These are phyloP conservation scores for Strigamia maritima DNA, from an alignment of 2,888 invertebrate genomes.

Conservation along the genomic window DNA sequence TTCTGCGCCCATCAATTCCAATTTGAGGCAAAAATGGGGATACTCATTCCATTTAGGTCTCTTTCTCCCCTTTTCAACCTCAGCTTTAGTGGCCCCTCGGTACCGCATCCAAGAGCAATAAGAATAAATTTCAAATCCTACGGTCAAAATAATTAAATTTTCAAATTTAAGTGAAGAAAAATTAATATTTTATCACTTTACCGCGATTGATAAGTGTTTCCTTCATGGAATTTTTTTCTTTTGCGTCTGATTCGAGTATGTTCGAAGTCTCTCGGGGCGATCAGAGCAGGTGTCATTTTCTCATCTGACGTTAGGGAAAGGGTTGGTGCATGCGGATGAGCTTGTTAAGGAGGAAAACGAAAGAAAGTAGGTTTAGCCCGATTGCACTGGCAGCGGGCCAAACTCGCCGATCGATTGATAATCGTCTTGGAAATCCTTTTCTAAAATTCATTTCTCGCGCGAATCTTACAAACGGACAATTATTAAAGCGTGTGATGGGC, in stretches of 20 bases:
- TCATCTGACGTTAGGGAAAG: background rate
- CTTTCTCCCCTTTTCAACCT: background rate
- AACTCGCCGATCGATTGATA: background rate
- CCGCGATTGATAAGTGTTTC: too few relatives aligned
- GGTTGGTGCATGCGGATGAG: background rate
- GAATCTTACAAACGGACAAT: too few relatives aligned
- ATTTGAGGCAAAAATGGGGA: background rate
- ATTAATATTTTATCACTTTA: background rate
- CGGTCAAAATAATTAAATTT: too few relatives aligned
- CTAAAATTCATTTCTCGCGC: background rate
- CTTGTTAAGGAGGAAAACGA: constrained; percentile 4
- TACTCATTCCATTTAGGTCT: background rate
- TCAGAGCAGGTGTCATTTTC: constrained; percentile 10
- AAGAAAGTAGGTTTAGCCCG: background rate
- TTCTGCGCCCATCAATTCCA: background rate
- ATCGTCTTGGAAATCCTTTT: background rate
- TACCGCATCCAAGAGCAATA: background rate
- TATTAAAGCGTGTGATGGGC: too few relatives aligned
- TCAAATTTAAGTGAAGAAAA: too few relatives aligned
- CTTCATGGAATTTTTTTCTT: background rate
- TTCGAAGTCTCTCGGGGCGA: background rate
- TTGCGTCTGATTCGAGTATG: background rate
- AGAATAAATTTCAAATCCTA: too few relatives aligned
- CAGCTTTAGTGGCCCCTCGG: background rate
- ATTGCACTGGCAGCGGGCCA: background rate